These are phyloP conservation scores for Apteryx owenii DNA, from an alignment of 2,113 vertebrate species.

Conservation along the genomic window DNA sequence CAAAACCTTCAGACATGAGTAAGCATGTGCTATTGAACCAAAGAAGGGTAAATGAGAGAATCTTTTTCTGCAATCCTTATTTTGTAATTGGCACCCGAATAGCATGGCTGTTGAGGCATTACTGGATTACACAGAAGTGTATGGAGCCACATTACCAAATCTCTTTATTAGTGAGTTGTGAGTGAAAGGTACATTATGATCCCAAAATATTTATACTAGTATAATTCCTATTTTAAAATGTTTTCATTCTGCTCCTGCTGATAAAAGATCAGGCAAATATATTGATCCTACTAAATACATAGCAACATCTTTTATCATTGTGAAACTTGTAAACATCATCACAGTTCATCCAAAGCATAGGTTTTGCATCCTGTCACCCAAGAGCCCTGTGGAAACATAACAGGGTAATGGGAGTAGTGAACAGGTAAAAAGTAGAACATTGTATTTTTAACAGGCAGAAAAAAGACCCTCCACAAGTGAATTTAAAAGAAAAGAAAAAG, in stretches of 20 bases:
- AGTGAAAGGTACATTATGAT: not conserved
- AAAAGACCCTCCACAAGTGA: not conserved
- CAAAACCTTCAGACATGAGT: not conserved
- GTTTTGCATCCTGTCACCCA: not conserved
- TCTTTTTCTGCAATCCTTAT: not conserved
- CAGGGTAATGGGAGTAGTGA: not conserved
- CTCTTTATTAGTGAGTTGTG: not conserved
- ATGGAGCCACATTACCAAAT: not conserved
- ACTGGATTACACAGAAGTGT: not conserved
- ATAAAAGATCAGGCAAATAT: not conserved
- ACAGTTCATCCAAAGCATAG: not conserved
- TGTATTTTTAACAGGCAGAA: not conserved
- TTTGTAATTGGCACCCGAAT: not conserved
- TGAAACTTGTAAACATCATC: not conserved
- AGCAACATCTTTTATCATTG: not conserved
- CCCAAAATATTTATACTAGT: not conserved
- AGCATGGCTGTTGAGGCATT: not conserved
- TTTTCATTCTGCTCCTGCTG: not conserved
- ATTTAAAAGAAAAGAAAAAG: not conserved
- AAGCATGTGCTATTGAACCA: not conserved
- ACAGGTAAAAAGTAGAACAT: not conserved
- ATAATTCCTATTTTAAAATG: not conserved
- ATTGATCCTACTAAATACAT: not conserved
- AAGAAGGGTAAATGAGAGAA: not conserved
- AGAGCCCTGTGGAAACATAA: rapidly evolving